Evolutionary conservation across 2,888 invertebrate genomes (phyloP).

Genomic region (Tetranychus piercei): DNA sequence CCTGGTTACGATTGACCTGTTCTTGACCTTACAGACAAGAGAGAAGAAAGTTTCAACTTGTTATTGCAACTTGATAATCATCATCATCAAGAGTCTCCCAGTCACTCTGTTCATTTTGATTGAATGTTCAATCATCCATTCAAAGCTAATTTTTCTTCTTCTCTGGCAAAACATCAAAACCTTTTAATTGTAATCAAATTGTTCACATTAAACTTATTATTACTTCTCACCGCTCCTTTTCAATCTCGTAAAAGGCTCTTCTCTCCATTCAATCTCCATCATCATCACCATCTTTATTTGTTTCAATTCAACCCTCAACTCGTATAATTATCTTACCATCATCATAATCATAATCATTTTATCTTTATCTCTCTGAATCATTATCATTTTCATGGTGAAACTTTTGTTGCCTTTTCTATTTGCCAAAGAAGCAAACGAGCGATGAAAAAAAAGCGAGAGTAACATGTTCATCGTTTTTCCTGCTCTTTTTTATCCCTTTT

Average conservation of each 20-base stretch:
- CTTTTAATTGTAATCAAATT: constrained; percentile 1
- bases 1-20: constrained; percentile 1
- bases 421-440: not conserved
- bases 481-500: not conserved
- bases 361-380: too few relatives aligned
- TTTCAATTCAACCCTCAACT: not conserved
- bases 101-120: not conserved
- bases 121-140: not conserved
- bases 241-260: not conserved
- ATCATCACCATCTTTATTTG: not conserved
- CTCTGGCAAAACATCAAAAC: not conserved
- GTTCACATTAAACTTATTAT: not conserved
- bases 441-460: not conserved
- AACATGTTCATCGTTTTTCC: not conserved
- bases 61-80: not conserved
- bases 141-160: not conserved
- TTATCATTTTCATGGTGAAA: not conserved
- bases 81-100: not conserved
- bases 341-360: not conserved
- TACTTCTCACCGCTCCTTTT: not conserved
- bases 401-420: not conserved
- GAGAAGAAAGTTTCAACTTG: not conserved
- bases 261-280: not conserved
- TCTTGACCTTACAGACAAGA: not conserved
- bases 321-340: not conserved